These are phyloP conservation scores for Pionites leucogaster DNA, from an alignment of 2,113 vertebrate species.

Conservation along the genomic window DNA sequence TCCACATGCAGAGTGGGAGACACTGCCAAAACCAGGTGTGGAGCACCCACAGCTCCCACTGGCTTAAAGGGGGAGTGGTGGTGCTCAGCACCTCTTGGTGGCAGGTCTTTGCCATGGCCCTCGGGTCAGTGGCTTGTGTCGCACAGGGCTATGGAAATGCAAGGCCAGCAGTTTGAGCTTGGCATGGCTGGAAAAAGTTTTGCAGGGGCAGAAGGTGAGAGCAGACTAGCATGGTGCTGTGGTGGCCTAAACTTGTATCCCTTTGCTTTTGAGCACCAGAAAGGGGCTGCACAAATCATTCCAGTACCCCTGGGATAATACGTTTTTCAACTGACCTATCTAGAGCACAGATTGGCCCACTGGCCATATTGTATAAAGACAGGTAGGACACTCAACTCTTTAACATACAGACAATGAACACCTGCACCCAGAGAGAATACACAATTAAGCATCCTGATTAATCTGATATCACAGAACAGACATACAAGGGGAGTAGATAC, in stretches of 20 bases:
- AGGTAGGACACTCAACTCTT: constrained; percentile 61
- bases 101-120: background rate
- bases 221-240: background rate
- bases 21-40: too few relatives aligned
- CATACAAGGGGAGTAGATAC: background rate
- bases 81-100: background rate
- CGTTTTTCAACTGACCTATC: constrained; percentile 24
- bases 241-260: background rate
- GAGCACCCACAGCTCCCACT: background rate
- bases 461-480: background rate
- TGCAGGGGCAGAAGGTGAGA: background rate
- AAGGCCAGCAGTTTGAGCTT: background rate
- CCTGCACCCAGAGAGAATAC: constrained; percentile 22
- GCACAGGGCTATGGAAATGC: background rate
- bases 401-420: constrained; percentile 44
- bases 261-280: background rate
- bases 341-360: background rate
- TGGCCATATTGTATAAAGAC: constrained; percentile 36
- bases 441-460: constrained; percentile 57
- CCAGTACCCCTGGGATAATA: background rate
- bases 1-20: background rate
- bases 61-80: accelerated
- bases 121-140: background rate
- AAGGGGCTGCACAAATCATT: background rate
- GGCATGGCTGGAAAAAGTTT: background rate